A percentile compares a stretch with the other conserved stretches of the same genome.
Evolutionary conservation across 1,140 invertebrate genomes (phyloP).

Genomic region (Lepidurus arcticus): DNA sequence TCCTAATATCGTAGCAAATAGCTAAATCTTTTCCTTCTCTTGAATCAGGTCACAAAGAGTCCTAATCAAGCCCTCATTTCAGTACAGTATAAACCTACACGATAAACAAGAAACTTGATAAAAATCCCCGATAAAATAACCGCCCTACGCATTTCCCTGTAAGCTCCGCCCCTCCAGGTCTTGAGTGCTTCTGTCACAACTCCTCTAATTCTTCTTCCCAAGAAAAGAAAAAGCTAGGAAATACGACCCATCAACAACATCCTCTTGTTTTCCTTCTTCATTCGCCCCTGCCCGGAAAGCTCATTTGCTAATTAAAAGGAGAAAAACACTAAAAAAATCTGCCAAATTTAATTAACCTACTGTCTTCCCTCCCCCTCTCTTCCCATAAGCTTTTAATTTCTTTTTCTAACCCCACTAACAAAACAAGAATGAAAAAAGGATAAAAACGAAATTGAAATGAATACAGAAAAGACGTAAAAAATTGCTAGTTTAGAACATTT

Average conservation of each 20-base stretch:
- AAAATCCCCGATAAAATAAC: not conserved
- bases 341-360: not conserved
- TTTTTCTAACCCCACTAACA: not conserved
- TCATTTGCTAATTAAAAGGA: not conserved
- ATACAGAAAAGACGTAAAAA: not conserved
- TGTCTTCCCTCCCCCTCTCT: not conserved
- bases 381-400: not conserved
- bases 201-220: too few relatives aligned
- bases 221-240: not conserved
- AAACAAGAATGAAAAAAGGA: not conserved
- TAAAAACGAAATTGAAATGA: not conserved
- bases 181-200: too few relatives aligned
- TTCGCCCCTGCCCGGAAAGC: not conserved
- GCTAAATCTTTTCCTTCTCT: not conserved
- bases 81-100: conserved; percentile 13
- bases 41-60: not conserved
- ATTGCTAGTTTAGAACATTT: not conserved
- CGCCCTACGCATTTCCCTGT: not conserved
- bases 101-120: conserved; percentile 6
- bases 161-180: not conserved
- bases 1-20: too few relatives aligned
- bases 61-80: not conserved
- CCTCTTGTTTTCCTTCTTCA: not conserved
- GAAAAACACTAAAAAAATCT: not conserved
- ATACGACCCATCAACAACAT: conserved; percentile 4